Percentiles rank a stretch among this genome's conserved stretches.
phyloP scores from a whole-genome alignment of 1,140 invertebrate species.

The Nasonia longicornis region DNA sequence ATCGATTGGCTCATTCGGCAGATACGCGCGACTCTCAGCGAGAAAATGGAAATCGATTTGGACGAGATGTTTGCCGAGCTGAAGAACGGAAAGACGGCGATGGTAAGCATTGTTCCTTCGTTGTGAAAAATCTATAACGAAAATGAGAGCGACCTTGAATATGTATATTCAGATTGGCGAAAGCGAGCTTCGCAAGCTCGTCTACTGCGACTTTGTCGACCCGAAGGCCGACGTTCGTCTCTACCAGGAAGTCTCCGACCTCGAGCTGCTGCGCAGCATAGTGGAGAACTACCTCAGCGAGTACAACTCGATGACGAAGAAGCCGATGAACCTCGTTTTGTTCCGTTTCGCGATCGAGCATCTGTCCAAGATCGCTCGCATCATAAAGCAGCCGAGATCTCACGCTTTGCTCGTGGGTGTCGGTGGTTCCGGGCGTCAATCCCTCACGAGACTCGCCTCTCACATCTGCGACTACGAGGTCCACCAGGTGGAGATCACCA shows the following conservation, averaged over 20 bases:
- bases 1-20: slow-evolving; percentile 84
- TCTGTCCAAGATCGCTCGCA: slow-evolving; percentile 89
- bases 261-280: slow-evolving; percentile 85
- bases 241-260: slow-evolving; percentile 89
- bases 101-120: slow-evolving; percentile 22
- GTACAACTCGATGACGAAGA: slow-evolving; percentile 96
- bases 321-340: slow-evolving; percentile 96
- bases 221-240: slow-evolving; percentile 90
- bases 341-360: slow-evolving; percentile 97
- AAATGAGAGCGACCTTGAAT: slow-evolving; percentile 22
- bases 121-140: slow-evolving; percentile 5
- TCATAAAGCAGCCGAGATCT: slow-evolving; percentile 91
- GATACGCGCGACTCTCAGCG: slow-evolving; percentile 73
- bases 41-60: slow-evolving; percentile 69
- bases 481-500: slow-evolving; percentile 91
- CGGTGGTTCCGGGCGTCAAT: slow-evolving; percentile 93
- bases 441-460: slow-evolving; percentile 87
- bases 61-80: slow-evolving; percentile 66
- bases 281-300: slow-evolving; percentile 92
- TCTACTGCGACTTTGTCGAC: slow-evolving; percentile 96
- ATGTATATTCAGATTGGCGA: slow-evolving; percentile 74
- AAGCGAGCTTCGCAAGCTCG: slow-evolving; percentile 84
- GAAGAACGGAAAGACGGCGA: not conserved
- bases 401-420: slow-evolving; percentile 89
- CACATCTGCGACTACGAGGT: slow-evolving; percentile 95